Base-by-base conservation (phyloP, 2,113 vertebrate species). In the Gymnogyps californianus region DNA sequence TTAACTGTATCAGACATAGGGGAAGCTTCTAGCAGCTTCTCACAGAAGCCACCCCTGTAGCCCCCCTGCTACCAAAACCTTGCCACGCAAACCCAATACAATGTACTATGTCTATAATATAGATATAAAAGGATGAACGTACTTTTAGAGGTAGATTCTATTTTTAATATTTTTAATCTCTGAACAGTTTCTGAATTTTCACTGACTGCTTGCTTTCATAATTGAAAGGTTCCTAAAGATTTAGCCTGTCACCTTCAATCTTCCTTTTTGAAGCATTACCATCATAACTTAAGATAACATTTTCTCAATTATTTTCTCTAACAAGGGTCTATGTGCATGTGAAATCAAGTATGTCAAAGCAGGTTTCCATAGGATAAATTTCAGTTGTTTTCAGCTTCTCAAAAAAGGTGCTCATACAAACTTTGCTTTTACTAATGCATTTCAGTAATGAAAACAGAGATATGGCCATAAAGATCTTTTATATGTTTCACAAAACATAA, bases 311-410 rank as follows among this genome's bases (percentile, higher is more conserved):
- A 95, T 97, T 92, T 97, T 96, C 67, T 70, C 78, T 90, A 71
- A 57, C 65, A 93, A 88, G 55, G 87, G 86, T 62, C 94, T 92
- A 93, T 96, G 76, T 97, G 78, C 72, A 66, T 87, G 95, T 98
- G 96, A 97, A 97, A 97, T 96, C 97, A 97, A 95, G 62, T 95
- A 96, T 96, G 96, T 98, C 97, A 98, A 97, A 96, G 96, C 85
- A 93, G 58, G 65, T 95, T 97, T 95, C 96, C 77, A 90, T 95
- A 97, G 83, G 93, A 98, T 97, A 98, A 98, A 98, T 97, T 96
- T 95, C 89, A 95, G 85, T 89, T 94, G 88, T 93, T 97, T 97
- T 97, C 87, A 96, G 76, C 54, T 95, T 94, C 91, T 95, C 81
- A 94, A 92, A 89, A 95, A 97, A 96, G 51, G 64, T 96, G 82